These are phyloP conservation scores for Trinorchestia longiramus DNA, from an alignment of 1,140 invertebrate species.

Conservation along the genomic window DNA sequence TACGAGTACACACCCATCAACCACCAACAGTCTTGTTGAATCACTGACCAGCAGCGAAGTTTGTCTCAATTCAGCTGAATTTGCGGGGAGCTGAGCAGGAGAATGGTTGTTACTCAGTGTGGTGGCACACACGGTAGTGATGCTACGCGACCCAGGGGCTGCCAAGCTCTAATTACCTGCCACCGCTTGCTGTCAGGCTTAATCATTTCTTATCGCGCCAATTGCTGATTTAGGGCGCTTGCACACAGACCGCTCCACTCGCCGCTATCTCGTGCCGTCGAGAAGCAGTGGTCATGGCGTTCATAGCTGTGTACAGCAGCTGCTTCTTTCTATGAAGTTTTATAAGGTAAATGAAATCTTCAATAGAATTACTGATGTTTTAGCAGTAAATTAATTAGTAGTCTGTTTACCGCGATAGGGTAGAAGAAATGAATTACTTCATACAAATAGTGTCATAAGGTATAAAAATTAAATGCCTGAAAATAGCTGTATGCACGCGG, in stretches of 20 bases:
- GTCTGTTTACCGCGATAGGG: no score
- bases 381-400: no score
- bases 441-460: no score
- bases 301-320: no score
- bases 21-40: not conserved
- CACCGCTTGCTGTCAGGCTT: not conserved
- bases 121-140: not conserved
- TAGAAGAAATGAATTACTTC: no score
- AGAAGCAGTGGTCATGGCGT: no score
- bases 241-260: not conserved
- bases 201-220: not conserved
- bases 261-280: not conserved
- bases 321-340: no score
- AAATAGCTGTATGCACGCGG: no score
- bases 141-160: not conserved
- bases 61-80: not conserved
- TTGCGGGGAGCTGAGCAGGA: not conserved
- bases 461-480: no score
- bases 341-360: no score
- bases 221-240: not conserved
- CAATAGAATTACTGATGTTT: no score
- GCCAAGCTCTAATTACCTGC: conserved; percentile 2
- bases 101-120: not conserved
- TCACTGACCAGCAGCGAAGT: not conserved
- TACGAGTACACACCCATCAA: not conserved